Percentiles rank a stretch among this genome's conserved stretches.
Conservation (phyloP, 1,140 invertebrate species). For the Dinoponera quadriceps region DNA sequence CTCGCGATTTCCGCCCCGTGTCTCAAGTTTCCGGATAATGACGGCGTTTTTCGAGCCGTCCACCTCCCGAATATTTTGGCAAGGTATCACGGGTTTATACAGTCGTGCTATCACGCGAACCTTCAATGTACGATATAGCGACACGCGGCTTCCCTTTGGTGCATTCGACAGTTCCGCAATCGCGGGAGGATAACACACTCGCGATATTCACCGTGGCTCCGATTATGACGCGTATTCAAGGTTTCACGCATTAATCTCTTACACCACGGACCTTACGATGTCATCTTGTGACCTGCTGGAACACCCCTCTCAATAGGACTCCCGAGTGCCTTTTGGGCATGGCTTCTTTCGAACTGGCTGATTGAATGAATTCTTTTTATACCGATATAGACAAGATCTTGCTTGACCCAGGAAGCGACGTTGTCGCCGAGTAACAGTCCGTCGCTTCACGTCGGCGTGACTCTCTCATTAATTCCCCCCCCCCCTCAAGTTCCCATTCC, state of each 20-base stretch:
- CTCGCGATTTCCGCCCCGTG: background rate
- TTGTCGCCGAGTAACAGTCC: slow-evolving; percentile 62
- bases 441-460: slow-evolving; percentile 50
- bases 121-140: slow-evolving; percentile 36
- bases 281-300: slow-evolving; percentile 87
- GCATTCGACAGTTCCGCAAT: slow-evolving; percentile 20
- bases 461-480: slow-evolving; percentile 16
- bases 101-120: slow-evolving; percentile 20
- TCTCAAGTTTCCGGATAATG: background rate
- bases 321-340: slow-evolving; percentile 73
- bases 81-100: slow-evolving; percentile 22
- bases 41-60: background rate
- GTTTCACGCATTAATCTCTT: slow-evolving; percentile 50
- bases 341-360: slow-evolving; percentile 79
- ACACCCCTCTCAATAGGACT: slow-evolving; percentile 79
- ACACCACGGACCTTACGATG: slow-evolving; percentile 60
- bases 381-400: slow-evolving; percentile 71
- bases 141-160: background rate
- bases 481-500: background rate
- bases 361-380: slow-evolving; percentile 76
- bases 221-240: slow-evolving; percentile 51
- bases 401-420: slow-evolving; percentile 64
- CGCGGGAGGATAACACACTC: slow-evolving; percentile 12
- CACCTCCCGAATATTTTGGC: slow-evolving; percentile 25
- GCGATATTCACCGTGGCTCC: slow-evolving; percentile 42